A percentile compares a stretch with the other conserved stretches of the same genome.
Conservation (phyloP, 2,888 invertebrate genomes). For the Leptarthrus brevirostris region DNA sequence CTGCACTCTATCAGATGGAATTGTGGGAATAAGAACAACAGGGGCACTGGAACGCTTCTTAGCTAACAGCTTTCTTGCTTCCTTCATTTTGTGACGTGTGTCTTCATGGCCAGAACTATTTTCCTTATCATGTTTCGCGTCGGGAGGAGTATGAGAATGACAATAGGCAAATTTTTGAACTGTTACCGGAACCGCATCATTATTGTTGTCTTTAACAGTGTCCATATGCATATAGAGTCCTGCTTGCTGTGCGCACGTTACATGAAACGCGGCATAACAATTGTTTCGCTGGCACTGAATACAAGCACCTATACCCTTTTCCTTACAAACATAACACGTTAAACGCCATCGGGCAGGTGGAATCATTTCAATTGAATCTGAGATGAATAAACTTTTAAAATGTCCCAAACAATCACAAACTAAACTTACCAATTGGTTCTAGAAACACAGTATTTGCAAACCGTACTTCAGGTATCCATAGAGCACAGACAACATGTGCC, state of each 20-base stretch:
- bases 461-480: slow-evolving; percentile 98
- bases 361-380: slow-evolving; percentile 94
- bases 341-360: slow-evolving; percentile 95
- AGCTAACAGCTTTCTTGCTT: slow-evolving; percentile 86
- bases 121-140: slow-evolving; percentile 69
- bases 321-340: slow-evolving; percentile 97
- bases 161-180: slow-evolving; percentile 97
- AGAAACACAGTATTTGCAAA: slow-evolving; percentile 98
- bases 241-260: slow-evolving; percentile 98
- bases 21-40: slow-evolving; percentile 92
- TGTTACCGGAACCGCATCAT: slow-evolving; percentile 79
- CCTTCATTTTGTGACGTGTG: slow-evolving; percentile 84
- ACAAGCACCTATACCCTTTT: slow-evolving; percentile 92
- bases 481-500: slow-evolving; percentile 98
- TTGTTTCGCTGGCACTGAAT: slow-evolving; percentile 97
- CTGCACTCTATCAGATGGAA: slow-evolving; percentile 87
- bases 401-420: neutral
- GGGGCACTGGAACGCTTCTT: slow-evolving; percentile 92
- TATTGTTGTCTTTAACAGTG: slow-evolving; percentile 76
- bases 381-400: slow-evolving; percentile 33
- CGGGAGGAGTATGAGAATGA: slow-evolving; percentile 82
- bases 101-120: slow-evolving; percentile 72
- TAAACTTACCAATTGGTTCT: slow-evolving; percentile 84
- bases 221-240: slow-evolving; percentile 96
- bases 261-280: slow-evolving; percentile 98